Evolutionary conservation across 2,888 invertebrate species (phyloP).

Genomic region (Hybos culiciformis): DNA sequence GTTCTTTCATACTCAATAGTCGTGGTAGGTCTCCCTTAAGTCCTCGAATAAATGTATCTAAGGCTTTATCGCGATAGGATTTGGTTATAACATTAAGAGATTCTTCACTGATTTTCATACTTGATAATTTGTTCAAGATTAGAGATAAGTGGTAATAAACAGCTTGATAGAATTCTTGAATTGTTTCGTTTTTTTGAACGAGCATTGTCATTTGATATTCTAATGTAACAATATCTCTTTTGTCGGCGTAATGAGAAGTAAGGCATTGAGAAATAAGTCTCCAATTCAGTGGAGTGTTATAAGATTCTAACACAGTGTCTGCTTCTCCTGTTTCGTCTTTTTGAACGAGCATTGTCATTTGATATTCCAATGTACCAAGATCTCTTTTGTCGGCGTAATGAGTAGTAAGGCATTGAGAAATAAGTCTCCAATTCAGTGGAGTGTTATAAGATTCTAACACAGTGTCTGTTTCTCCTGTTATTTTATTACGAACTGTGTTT

Average conservation of each 20-base stretch:
- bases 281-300: constrained; percentile 11
- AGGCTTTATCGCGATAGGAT: constrained; percentile 7
- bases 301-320: constrained; percentile 10
- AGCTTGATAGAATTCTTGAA: constrained; percentile 8
- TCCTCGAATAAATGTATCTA: constrained; percentile 11
- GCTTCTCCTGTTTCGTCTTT: too few relatives aligned
- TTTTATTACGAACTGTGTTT: constrained; percentile 10
- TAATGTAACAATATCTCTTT: constrained; percentile 9
- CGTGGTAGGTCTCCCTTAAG: constrained; percentile 11
- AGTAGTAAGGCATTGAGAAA: too few relatives aligned
- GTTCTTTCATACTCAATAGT: constrained; percentile 15
- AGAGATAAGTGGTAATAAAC: constrained; percentile 6
- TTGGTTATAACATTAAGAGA: constrained; percentile 4
- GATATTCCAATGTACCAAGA: too few relatives aligned
- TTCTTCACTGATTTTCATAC: constrained; percentile 1
- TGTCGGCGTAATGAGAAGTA: constrained; percentile 10
- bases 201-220: constrained; percentile 11
- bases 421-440: too few relatives aligned
- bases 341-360: too few relatives aligned
- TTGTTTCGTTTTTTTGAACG: constrained; percentile 4
- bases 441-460: too few relatives aligned
- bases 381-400: too few relatives aligned
- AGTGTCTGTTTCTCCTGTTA: too few relatives aligned
- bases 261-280: constrained; percentile 8
- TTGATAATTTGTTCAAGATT: constrained; percentile 8